phyloP scores from a whole-genome alignment of 2,797 vertebrate species.

The Varecia variegata region DNA sequence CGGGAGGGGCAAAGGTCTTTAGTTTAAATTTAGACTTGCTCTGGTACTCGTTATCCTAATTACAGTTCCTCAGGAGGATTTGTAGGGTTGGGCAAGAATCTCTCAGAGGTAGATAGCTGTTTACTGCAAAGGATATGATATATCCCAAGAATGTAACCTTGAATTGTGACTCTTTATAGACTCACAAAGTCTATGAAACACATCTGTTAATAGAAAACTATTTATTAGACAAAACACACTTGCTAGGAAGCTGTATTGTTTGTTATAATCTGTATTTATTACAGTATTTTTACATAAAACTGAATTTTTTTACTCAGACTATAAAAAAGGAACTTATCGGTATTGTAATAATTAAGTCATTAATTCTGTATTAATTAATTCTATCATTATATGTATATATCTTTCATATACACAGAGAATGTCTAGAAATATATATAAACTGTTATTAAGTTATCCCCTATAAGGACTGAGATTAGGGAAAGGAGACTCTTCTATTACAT shows the following conservation, averaged over 20 bases:
- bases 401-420: neutral
- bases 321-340: constrained; percentile 7
- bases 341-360: constrained; percentile 12
- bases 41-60: neutral
- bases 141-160: neutral
- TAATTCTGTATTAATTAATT: constrained; percentile 23
- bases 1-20: constrained; percentile 25
- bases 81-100: neutral
- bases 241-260: neutral
- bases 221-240: neutral
- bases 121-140: constrained; percentile 17
- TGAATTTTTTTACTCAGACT: constrained; percentile 20
- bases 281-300: constrained; percentile 26
- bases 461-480: constrained; percentile 13
- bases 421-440: constrained; percentile 14
- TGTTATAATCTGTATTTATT: constrained; percentile 1
- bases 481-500: neutral
- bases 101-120: neutral
- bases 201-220: constrained; percentile 29
- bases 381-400: neutral
- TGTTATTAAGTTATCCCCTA: neutral
- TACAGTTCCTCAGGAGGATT: neutral
- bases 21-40: constrained; percentile 2
- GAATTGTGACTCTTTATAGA: neutral
- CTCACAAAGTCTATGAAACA: constrained; percentile 36